These are phyloP conservation scores for Falcaria lacertinaria DNA, from an alignment of 2,888 invertebrate genomes.

Conservation along the genomic window DNA sequence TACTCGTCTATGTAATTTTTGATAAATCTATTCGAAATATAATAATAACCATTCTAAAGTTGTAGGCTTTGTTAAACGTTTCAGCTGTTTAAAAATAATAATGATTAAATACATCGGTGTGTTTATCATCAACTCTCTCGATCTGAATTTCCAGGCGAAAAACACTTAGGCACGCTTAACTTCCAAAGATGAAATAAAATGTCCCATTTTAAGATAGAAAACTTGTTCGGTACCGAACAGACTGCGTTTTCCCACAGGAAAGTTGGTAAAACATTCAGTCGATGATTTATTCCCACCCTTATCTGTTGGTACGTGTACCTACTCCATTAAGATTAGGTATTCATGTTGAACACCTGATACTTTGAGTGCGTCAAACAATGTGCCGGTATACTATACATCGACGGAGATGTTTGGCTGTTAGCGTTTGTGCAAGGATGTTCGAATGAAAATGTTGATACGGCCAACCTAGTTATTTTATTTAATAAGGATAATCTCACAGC, in stretches of 20 bases:
- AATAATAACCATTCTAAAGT: too few species aligned
- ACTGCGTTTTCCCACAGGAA: slow-evolving; percentile 70
- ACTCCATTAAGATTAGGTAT: slow-evolving; percentile 76
- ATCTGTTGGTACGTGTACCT: slow-evolving; percentile 50
- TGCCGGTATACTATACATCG: slow-evolving; percentile 9
- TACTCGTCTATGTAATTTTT: slow-evolving; percentile 1
- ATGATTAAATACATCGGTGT: too few species aligned
- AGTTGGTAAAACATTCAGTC: slow-evolving; percentile 56
- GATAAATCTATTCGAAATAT: too few species aligned
- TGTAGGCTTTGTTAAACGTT: too few species aligned
- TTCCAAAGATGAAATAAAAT: slow-evolving; percentile 30
- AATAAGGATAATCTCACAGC: too few species aligned
- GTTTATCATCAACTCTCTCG: too few species aligned
- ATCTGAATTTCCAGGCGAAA: too few species aligned
- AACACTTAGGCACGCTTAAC: slow-evolving; percentile 30
- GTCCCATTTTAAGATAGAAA: slow-evolving; percentile 29
- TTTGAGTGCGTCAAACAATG: slow-evolving; percentile 52
- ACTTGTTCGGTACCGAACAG: slow-evolving; percentile 45
- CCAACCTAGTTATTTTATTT: too few species aligned
- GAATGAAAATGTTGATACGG: slow-evolving; percentile 1
- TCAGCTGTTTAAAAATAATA: too few species aligned
- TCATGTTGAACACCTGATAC: slow-evolving; percentile 74
- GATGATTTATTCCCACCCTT: slow-evolving; percentile 71
- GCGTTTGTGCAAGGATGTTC: slow-evolving; percentile 4
- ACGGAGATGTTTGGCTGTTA: slow-evolving; percentile 12